These are phyloP conservation scores for Cylindroiulus punctatus DNA, from an alignment of 2,888 invertebrate genomes.

Conservation along the genomic window DNA sequence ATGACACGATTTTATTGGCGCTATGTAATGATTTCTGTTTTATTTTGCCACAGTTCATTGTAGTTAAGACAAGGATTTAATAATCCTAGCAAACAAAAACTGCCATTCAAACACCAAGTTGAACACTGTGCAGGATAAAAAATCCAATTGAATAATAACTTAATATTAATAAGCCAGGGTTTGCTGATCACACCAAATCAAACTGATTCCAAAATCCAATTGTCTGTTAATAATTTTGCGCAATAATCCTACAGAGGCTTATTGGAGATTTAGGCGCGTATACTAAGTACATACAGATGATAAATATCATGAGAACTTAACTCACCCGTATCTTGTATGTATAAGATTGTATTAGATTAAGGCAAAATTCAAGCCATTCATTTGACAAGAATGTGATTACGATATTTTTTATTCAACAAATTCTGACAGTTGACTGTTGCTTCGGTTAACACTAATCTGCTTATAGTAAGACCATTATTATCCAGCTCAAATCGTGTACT, in stretches of 20 bases:
- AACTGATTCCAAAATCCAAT: not conserved
- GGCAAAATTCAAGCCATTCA: not conserved
- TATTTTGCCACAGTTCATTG: not conserved
- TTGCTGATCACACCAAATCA: constrained; percentile 38
- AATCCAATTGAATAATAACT: not conserved
- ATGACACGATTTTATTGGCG: not conserved
- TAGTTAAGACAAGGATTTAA: not conserved
- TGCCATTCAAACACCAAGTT: not conserved
- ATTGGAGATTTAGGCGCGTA: not conserved
- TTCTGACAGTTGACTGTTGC: not conserved
- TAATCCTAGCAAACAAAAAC: not conserved
- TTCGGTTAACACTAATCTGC: not conserved
- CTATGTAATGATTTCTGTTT: not conserved
- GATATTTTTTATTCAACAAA: not conserved
- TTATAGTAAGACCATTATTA: not conserved
- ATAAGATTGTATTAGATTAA: too few relatives aligned
- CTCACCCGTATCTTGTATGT: not conserved
- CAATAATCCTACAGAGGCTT: not conserved
- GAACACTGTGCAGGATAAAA: not conserved
- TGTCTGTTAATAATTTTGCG: not conserved
- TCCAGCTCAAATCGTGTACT: too few relatives aligned
- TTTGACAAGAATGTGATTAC: not conserved
- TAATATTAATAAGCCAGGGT: constrained; percentile 7
- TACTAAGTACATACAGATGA: not conserved
- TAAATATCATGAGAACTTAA: not conserved